Base-by-base conservation (phyloP, 2,888 invertebrate species). In the Orchesellides sinensis region DNA sequence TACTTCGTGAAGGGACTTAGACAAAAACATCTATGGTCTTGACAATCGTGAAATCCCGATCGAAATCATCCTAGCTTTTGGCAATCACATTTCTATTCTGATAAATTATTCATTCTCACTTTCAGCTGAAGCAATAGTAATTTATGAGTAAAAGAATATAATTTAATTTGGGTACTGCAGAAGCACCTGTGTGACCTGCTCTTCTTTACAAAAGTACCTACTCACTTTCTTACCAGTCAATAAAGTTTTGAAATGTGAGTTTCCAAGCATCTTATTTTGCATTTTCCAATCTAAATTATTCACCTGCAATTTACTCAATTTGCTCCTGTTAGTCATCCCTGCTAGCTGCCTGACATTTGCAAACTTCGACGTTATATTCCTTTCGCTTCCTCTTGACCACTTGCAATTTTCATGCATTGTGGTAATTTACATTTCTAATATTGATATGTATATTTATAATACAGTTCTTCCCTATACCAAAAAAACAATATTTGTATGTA, bases 71-170 rank as follows among this genome's bases (percentile, higher is more conserved):
- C 29, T 52, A 56, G 56, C 32, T 12, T 32, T 17, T 45, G 56
- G 25, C 23, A 45, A n/a, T 19, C 27, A 68, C 21, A 49, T 49
- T 19, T 23, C n/a, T n/a, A 40, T 29, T n/a, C 35, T 61, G 54
- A 72, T 72, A 72, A 61, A 72, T 72, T 59, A 72, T 72, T 72
- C 72, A 72, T 72, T 59, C 29, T 19, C 45, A 61, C 40, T 40
- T 72, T 40, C n/a, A n/a, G n/a, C n/a, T 72, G 72, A 61, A 59
- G 72, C 61, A 72, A 72, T 49, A 59, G 29, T 72, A 61, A 72
- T 72, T 72, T 61, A 72, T 61, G 61, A 14, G 19, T 4, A 49
- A 59, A 27, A 17, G 61, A 61, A 29, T 17, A 27, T 5, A 59
- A n/a, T n/a, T n/a, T n/a, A n/a, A n/a, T n/a, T n/a, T n/a, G n/a